Conservation (phyloP, 2,888 invertebrate genomes). For the Leptodirus hochenwartii region DNA sequence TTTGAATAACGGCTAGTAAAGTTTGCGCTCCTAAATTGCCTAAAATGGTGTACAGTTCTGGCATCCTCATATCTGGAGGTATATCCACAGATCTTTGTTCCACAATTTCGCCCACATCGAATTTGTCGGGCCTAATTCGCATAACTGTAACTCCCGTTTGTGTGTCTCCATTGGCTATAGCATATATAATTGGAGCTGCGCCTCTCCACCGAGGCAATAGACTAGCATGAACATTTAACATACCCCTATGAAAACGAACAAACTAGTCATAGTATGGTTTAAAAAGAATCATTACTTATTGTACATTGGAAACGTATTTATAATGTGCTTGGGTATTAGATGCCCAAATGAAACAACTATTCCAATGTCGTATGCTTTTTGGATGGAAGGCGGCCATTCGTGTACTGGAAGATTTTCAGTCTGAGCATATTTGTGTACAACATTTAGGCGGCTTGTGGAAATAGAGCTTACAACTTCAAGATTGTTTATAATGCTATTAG, state of each 20-base stretch:
- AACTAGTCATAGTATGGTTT: background rate
- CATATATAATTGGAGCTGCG: slow-evolving; percentile 77
- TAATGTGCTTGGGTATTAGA: slow-evolving; percentile 59
- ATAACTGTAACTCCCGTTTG: slow-evolving; percentile 75
- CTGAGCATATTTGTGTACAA: slow-evolving; percentile 49
- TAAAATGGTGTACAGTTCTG: slow-evolving; percentile 43
- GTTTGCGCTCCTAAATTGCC: slow-evolving; percentile 49
- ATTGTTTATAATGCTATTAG: slow-evolving; percentile 29
- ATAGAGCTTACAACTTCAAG: slow-evolving; percentile 61
- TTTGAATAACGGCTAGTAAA: slow-evolving; percentile 40
- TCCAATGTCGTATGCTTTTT: slow-evolving; percentile 58
- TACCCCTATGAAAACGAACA: slow-evolving; percentile 42
- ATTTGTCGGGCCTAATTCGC: slow-evolving; percentile 63
- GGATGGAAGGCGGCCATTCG: slow-evolving; percentile 41
- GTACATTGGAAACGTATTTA: slow-evolving; percentile 67
- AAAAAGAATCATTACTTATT: slow-evolving; percentile 20
- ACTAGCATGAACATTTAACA: slow-evolving; percentile 88
- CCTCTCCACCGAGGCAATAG: slow-evolving; percentile 84
- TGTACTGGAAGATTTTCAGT: slow-evolving; percentile 38
- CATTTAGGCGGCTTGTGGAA: slow-evolving; percentile 37
- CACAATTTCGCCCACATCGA: slow-evolving; percentile 62
- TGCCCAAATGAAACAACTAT: slow-evolving; percentile 89
- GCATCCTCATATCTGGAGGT: slow-evolving; percentile 37
- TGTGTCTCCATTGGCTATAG: slow-evolving; percentile 65
- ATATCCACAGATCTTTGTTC: slow-evolving; percentile 38